phyloP scores from a whole-genome alignment of 2,797 vertebrate genomes.

The Thripadectes ignobilis region DNA sequence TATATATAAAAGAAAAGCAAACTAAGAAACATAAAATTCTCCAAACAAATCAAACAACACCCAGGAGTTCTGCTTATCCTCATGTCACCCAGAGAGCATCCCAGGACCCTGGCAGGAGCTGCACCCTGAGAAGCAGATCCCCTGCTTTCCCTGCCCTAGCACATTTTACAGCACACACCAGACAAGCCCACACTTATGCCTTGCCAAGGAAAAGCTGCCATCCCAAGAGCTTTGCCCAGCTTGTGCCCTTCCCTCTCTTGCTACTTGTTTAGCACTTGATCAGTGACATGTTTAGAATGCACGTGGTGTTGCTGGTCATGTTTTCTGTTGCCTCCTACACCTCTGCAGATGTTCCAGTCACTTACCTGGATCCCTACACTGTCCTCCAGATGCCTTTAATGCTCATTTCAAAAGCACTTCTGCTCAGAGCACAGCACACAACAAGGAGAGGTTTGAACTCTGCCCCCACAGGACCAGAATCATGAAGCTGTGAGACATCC shows the following conservation, averaged over 20 bases:
- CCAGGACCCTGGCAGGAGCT: background rate
- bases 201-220: background rate
- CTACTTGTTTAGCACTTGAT: background rate
- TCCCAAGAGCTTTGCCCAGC: background rate
- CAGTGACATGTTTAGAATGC: background rate
- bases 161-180: background rate
- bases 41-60: background rate
- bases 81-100: background rate
- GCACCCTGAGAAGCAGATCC: background rate
- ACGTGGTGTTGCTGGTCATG: background rate
- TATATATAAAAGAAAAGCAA: background rate
- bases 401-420: background rate
- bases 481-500: background rate
- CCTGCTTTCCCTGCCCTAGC: background rate
- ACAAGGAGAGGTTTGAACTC: background rate
- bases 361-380: background rate
- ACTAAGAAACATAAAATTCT: background rate
- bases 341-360: background rate
- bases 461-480: background rate
- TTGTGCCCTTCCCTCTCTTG: background rate
- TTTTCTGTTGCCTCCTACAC: background rate
- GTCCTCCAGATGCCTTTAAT: background rate
- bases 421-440: background rate
- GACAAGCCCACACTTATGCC: background rate
- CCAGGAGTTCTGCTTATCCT: background rate